These are phyloP conservation scores for Cactoblastis cactorum DNA, from an alignment of 2,888 invertebrate species.

Conservation along the genomic window DNA sequence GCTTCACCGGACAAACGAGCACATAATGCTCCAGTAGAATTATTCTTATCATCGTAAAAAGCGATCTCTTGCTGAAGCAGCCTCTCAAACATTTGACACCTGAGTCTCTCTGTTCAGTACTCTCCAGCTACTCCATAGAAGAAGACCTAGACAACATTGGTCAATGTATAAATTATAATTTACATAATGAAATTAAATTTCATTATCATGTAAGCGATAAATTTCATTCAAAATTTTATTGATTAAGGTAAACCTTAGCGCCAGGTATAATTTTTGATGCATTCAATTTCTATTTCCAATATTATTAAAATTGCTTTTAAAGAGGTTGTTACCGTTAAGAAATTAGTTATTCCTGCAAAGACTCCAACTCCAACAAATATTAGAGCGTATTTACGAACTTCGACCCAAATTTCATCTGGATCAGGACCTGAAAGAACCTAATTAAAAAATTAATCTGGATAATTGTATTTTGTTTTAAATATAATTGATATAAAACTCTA, in stretches of 20 bases:
- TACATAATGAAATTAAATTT: too few species aligned
- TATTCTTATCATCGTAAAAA: constrained; percentile 86
- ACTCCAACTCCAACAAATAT: constrained; percentile 85
- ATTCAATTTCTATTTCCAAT: too few species aligned
- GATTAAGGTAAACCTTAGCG: constrained; percentile 3
- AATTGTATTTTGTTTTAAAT: constrained; percentile 20
- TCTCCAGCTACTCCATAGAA: constrained; percentile 90
- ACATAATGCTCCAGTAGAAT: constrained; percentile 87
- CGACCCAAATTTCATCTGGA: constrained; percentile 71
- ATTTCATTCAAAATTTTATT: neutral
- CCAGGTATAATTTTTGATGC: too few species aligned
- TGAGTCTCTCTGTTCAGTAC: constrained; percentile 85
- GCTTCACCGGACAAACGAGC: constrained; percentile 88
- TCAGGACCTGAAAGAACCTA: constrained; percentile 71
- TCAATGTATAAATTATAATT: too few species aligned
- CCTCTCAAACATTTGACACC: constrained; percentile 82
- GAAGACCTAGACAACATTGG: constrained; percentile 38
- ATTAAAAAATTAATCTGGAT: constrained; percentile 14
- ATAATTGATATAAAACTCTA: too few species aligned
- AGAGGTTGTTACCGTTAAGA: constrained; percentile 77
- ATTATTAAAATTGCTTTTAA: too few species aligned
- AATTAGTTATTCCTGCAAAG: constrained; percentile 82
- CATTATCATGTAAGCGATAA: neutral
- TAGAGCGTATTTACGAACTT: constrained; percentile 81
- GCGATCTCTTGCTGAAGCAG: constrained; percentile 86